Evolutionary conservation across 2,797 vertebrate genomes (phyloP).

Genomic region (Threskiornis aethiopicus): DNA sequence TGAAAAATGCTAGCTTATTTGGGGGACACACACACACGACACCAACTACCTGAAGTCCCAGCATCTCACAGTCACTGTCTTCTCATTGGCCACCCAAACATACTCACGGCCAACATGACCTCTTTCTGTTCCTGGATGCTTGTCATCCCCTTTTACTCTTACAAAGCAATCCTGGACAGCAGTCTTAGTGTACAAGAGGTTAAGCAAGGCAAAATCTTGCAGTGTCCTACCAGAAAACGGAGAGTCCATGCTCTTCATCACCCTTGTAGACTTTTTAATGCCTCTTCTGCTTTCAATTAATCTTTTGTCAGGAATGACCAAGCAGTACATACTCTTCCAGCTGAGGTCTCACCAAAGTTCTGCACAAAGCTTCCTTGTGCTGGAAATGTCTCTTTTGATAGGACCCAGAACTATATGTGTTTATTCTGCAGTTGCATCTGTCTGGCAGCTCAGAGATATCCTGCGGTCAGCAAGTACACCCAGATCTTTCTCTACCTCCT

Average conservation of each 20-base stretch:
- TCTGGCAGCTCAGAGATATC: conserved; percentile 26
- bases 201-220: not conserved
- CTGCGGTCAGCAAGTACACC: conserved; percentile 43
- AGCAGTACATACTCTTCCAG: not conserved
- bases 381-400: conserved; percentile 36
- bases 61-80: not conserved
- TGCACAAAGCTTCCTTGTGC: not conserved
- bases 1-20: not conserved
- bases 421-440: conserved; percentile 37
- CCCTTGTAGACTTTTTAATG: not conserved
- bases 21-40: no score
- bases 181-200: not conserved
- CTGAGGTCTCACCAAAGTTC: not conserved
- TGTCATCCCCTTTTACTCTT: not conserved
- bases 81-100: not conserved
- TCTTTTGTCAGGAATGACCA: not conserved
- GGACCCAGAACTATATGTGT: conserved; percentile 6
- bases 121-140: not conserved
- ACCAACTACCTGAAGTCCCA: not conserved
- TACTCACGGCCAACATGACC: not conserved
- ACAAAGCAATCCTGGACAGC: not conserved
- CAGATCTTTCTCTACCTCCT: conserved; percentile 34
- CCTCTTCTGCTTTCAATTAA: conserved; percentile 44
- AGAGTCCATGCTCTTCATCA: not conserved
- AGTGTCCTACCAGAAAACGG: not conserved